These are phyloP conservation scores for Protophormia terraenovae DNA, from an alignment of 2,888 invertebrate genomes.

Conservation along the genomic window DNA sequence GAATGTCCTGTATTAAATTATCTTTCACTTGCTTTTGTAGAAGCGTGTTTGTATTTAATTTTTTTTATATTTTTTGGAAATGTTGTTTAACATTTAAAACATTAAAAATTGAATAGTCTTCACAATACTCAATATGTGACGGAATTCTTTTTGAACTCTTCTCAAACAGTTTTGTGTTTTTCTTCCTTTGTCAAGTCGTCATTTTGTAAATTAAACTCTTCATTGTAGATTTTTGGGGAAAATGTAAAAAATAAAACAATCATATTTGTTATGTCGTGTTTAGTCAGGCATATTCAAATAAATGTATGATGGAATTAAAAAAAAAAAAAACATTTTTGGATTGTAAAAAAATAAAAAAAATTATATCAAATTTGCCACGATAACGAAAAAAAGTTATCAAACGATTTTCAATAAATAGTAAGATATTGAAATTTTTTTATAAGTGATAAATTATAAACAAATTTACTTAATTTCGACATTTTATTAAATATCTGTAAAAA, in stretches of 20 bases:
- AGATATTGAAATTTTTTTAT: too few relatives aligned
- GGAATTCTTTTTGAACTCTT: constrained; percentile 16
- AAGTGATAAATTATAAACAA: too few relatives aligned
- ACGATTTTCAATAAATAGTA: too few relatives aligned
- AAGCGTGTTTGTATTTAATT: not conserved
- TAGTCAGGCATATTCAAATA: constrained; percentile 1
- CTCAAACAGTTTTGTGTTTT: not conserved
- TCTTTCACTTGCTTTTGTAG: constrained; percentile 2
- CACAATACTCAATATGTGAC: not conserved
- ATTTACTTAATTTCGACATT: too few relatives aligned
- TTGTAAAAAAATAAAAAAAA: too few relatives aligned
- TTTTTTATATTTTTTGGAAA: not conserved
- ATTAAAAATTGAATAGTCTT: constrained; percentile 15
- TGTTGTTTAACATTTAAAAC: constrained; percentile 36
- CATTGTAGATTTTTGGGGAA: not conserved
- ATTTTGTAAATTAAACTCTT: constrained; percentile 36
- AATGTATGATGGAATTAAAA: not conserved
- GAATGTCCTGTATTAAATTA: constrained; percentile 57
- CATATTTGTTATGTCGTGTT: not conserved
- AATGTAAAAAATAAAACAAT: not conserved
- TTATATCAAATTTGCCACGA: too few relatives aligned
- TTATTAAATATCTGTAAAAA: too few relatives aligned
- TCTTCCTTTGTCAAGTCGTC: not conserved
- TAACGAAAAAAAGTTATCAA: too few relatives aligned
- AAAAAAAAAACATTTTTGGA: too few relatives aligned